Evolutionary conservation across 2,888 invertebrate genomes (phyloP).

Genomic region (Tipula helvola): DNA sequence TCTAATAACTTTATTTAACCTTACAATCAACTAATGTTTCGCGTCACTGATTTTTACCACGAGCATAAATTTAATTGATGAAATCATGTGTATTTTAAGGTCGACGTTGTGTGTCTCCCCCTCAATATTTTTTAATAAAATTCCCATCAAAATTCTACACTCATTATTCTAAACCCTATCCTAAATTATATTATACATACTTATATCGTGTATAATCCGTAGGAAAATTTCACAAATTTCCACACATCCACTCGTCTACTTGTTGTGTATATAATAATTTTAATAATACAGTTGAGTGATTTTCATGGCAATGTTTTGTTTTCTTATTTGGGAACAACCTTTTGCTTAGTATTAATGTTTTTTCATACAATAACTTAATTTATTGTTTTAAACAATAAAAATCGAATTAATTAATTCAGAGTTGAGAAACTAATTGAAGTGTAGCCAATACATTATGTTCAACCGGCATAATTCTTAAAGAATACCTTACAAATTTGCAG

Average conservation of each 20-base stretch:
- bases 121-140: neutral
- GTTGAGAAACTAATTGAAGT: neutral
- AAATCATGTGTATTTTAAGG: neutral
- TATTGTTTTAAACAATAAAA: neutral
- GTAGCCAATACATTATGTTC: neutral
- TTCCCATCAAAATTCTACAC: neutral
- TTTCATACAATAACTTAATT: neutral
- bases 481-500: neutral
- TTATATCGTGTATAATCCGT: neutral
- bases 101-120: neutral
- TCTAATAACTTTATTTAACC: neutral
- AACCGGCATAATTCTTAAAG: neutral
- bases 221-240: neutral
- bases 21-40: neutral
- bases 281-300: neutral
- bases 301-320: neutral
- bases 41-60: neutral
- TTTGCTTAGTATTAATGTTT: neutral
- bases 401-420: neutral
- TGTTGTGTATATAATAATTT: neutral
- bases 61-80: neutral
- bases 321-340: neutral
- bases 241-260: neutral
- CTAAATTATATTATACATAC: neutral
- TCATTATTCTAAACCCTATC: neutral